phyloP scores from a whole-genome alignment of 2,888 invertebrate species.

The Latheticus oryzae region DNA sequence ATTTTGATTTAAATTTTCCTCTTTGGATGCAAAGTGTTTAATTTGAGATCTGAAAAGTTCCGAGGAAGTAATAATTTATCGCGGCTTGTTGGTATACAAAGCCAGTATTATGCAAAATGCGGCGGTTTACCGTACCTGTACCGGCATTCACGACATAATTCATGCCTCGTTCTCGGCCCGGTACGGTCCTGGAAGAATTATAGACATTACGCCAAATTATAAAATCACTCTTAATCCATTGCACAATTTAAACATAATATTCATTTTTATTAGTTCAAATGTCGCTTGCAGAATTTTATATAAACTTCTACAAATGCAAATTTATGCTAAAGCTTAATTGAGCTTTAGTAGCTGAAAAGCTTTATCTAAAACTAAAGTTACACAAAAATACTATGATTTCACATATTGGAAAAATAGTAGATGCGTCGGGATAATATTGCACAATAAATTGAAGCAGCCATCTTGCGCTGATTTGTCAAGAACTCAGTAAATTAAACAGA shows the following conservation, averaged over 20 bases:
- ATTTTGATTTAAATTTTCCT: constrained; percentile 51
- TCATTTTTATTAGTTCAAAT: not conserved
- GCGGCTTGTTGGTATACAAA: constrained; percentile 47
- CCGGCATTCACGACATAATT: constrained; percentile 41
- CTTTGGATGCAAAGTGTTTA: constrained; percentile 53
- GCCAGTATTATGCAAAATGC: constrained; percentile 51
- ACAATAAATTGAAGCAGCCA: no score
- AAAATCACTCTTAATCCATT: constrained; percentile 1
- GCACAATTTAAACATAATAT: no score
- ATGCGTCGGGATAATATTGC: no score
- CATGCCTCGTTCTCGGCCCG: constrained; percentile 28
- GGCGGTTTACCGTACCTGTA: constrained; percentile 43
- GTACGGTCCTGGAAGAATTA: constrained; percentile 34
- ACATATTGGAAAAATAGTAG: no score
- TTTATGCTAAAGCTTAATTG: no score
- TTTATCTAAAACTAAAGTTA: no score
- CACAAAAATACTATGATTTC: no score
- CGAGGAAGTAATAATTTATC: constrained; percentile 51
- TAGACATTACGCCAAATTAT: constrained; percentile 14
- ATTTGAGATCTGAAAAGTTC: constrained; percentile 54
- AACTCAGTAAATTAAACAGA: constrained; percentile 19
- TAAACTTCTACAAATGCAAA: no score
- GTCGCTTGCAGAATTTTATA: no score
- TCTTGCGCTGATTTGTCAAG: constrained; percentile 14
- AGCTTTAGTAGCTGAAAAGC: no score